Evolutionary conservation across 2,888 invertebrate species (phyloP).

Genomic region (Antitype chi): DNA sequence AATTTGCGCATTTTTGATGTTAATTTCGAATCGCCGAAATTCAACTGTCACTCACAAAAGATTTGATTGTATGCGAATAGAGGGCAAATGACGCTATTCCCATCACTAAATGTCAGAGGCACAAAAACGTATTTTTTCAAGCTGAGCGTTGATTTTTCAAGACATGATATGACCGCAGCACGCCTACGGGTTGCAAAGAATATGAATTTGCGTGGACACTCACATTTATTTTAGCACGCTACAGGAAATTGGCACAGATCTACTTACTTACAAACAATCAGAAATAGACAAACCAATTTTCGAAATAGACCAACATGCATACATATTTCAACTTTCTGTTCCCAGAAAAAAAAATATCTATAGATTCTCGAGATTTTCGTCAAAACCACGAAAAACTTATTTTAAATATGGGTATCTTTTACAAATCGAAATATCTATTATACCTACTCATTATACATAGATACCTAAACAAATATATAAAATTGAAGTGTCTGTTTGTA

Average conservation of each 20-base stretch:
- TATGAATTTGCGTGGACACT: constrained; percentile 39
- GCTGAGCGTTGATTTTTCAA: constrained; percentile 22
- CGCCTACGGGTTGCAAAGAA: constrained; percentile 33
- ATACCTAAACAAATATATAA: too few species aligned
- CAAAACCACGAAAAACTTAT: not conserved
- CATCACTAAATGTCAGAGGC: constrained; percentile 48
- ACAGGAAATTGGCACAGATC: constrained; percentile 66
- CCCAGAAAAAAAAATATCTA: not conserved
- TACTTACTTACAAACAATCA: constrained; percentile 1
- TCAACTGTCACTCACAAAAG: constrained; percentile 76
- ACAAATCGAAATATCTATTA: too few species aligned
- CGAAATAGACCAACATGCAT: not conserved
- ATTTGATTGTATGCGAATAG: constrained; percentile 72
- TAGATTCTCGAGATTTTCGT: not conserved
- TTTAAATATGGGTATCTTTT: not conserved
- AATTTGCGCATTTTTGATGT: constrained; percentile 13
- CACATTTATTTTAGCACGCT: constrained; percentile 60
- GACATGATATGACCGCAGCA: constrained; percentile 46
- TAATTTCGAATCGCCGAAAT: constrained; percentile 67
- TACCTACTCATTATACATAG: too few species aligned
- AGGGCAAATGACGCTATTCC: constrained; percentile 71
- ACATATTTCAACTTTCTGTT: not conserved
- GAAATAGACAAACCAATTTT: not conserved
- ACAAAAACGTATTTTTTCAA: constrained; percentile 19
- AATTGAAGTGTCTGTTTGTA: too few species aligned